phyloP scores from a whole-genome alignment of 2,888 invertebrate species.

The Oithona nana region DNA sequence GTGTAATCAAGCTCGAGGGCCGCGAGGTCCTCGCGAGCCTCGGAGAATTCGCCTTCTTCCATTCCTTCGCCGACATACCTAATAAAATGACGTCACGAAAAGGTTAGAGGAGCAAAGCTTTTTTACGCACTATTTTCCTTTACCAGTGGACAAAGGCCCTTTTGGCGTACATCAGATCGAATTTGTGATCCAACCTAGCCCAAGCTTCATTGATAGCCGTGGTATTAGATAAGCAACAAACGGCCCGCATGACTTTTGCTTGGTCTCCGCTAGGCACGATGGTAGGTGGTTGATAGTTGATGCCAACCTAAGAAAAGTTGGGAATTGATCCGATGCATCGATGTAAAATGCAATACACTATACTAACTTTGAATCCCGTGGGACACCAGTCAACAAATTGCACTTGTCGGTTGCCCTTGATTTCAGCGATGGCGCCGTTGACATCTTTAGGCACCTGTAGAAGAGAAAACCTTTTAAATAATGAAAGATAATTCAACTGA shows the following conservation, averaged over 20 bases:
- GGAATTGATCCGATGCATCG: too few species aligned
- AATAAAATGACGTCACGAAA: too few species aligned
- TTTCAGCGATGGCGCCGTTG: slow-evolving; percentile 27
- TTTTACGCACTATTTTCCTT: too few species aligned
- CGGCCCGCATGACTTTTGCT: slow-evolving; percentile 12
- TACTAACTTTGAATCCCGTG: slow-evolving; percentile 33
- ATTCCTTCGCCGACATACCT: slow-evolving; percentile 28
- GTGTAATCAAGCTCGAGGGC: slow-evolving; percentile 11
- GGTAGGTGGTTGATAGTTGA: slow-evolving; percentile 16
- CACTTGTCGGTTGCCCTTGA: slow-evolving; percentile 32
- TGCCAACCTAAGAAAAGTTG: too few species aligned
- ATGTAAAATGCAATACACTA: too few species aligned
- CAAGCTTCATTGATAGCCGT: slow-evolving; percentile 17
- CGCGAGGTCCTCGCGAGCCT: slow-evolving; percentile 10
- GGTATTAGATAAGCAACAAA: slow-evolving; percentile 16
- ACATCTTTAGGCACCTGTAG: slow-evolving; percentile 32
- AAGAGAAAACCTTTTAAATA: slow-evolving; percentile 34
- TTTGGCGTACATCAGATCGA: slow-evolving; percentile 38
- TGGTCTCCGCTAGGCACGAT: slow-evolving; percentile 9
- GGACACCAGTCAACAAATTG: slow-evolving; percentile 35
- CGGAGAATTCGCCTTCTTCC: slow-evolving; percentile 15
- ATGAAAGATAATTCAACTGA: too few species aligned
- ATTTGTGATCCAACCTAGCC: slow-evolving; percentile 32
- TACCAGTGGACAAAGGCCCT: slow-evolving; percentile 39
- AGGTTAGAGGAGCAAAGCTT: too few species aligned